A percentile compares a stretch with the other conserved stretches of the same genome.
phyloP scores from a whole-genome alignment of 53 echinoderm and acorn worm genomes.

The Henricia sp. region DNA sequence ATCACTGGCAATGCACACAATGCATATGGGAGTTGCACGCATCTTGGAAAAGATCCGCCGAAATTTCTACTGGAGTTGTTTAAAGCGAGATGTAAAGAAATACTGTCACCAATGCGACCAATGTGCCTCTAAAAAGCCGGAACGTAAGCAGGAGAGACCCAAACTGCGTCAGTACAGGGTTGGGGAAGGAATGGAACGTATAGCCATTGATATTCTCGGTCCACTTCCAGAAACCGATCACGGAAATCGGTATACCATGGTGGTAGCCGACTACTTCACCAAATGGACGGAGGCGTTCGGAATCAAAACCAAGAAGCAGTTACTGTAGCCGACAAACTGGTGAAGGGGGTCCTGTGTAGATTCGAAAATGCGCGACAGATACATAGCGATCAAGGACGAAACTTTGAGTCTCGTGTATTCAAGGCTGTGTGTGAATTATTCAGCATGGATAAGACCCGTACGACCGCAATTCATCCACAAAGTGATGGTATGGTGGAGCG shows the following conservation, averaged over 20 bases:
- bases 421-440: constrained; percentile 23
- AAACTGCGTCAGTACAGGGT: constrained; percentile 58
- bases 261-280: constrained; percentile 71
- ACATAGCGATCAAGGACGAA: constrained; percentile 61
- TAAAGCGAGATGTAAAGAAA: constrained; percentile 46
- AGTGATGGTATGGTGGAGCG: constrained; percentile 42
- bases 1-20: background rate
- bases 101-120: constrained; percentile 53
- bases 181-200: constrained; percentile 55
- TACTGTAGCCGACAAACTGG: constrained; percentile 60
- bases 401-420: constrained; percentile 56
- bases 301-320: constrained; percentile 42
- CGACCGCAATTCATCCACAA: constrained; percentile 57
- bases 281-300: constrained; percentile 66
- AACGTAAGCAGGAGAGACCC: constrained; percentile 26
- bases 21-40: constrained; percentile 64
- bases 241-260: constrained; percentile 63
- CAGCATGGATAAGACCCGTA: constrained; percentile 50
- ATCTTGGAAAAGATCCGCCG: constrained; percentile 53
- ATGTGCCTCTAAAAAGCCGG: constrained; percentile 54
- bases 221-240: constrained; percentile 60
- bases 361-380: constrained; percentile 66
- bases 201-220: constrained; percentile 64
- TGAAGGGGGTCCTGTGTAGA: constrained; percentile 62
- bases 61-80: constrained; percentile 61